Conservation (phyloP, 2,888 invertebrate species). For the Cerceris ruficornis region DNA sequence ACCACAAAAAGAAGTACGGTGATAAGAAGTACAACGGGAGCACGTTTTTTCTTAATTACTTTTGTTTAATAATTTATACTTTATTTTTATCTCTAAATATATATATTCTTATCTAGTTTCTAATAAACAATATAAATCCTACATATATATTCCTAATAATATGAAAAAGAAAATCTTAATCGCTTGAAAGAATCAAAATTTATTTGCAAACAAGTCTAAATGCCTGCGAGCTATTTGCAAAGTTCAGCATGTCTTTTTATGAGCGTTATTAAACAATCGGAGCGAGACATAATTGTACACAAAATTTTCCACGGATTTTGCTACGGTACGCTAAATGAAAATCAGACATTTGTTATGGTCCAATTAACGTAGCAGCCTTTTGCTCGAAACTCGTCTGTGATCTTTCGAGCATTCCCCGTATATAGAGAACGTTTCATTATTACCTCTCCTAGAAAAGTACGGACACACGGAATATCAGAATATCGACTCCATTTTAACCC, state of each 20-base stretch:
- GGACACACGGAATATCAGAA: too few species aligned
- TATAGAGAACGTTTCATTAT: not conserved
- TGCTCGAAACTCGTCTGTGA: slow-evolving; percentile 3
- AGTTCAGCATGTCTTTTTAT: not conserved
- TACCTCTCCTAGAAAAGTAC: not conserved
- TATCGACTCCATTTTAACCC: too few species aligned
- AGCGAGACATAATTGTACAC: not conserved
- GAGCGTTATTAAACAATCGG: not conserved
- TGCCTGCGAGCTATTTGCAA: not conserved
- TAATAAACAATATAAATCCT: too few species aligned
- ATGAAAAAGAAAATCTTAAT: too few species aligned
- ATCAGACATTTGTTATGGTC: slow-evolving; percentile 7
- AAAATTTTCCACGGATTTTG: not conserved
- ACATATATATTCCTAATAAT: too few species aligned
- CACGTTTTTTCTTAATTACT: too few species aligned
- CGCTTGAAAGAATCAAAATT: too few species aligned
- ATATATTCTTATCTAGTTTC: too few species aligned
- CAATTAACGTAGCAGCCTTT: slow-evolving; percentile 2
- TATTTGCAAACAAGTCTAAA: not conserved
- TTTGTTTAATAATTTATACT: too few species aligned
- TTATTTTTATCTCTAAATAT: too few species aligned
- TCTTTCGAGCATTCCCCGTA: not conserved
- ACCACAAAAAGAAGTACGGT: too few species aligned
- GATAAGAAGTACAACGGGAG: too few species aligned
- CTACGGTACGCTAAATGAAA: not conserved